phyloP scores from a whole-genome alignment of 2,797 vertebrate species.

The Oreochromis mossambicus region DNA sequence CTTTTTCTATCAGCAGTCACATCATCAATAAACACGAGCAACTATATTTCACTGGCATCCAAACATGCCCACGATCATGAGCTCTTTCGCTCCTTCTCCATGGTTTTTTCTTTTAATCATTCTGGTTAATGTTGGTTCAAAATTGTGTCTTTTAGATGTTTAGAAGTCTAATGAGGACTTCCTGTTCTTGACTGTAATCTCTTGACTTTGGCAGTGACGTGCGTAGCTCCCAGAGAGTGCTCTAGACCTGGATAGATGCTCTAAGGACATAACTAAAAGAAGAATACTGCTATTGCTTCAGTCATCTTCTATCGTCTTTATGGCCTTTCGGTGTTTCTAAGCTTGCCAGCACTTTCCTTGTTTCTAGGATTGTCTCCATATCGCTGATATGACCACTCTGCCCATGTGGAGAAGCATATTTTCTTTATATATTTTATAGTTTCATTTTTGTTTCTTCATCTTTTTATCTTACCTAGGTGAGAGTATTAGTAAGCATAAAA shows the following conservation, averaged over 20 bases:
- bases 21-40: background rate
- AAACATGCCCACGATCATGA: background rate
- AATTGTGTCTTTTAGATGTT: background rate
- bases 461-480: background rate
- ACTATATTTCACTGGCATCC: background rate
- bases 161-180: too few species aligned
- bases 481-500: background rate
- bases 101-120: background rate
- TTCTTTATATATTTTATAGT: background rate
- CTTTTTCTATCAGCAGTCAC: background rate
- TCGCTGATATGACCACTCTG: too few species aligned
- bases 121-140: background rate
- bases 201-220: too few species aligned
- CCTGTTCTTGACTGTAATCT: too few species aligned
- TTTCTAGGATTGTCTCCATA: too few species aligned
- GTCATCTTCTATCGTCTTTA: too few species aligned
- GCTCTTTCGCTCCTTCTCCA: fast-evolving
- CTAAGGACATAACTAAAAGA: too few species aligned
- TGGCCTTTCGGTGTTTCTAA: too few species aligned
- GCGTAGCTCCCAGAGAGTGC: too few species aligned
- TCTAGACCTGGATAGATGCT: too few species aligned
- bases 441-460: background rate
- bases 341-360: too few species aligned
- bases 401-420: background rate
- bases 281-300: too few species aligned